These are phyloP conservation scores for Oscheius sp. DNA, from an alignment of 2,888 invertebrate genomes.

Conservation along the genomic window DNA sequence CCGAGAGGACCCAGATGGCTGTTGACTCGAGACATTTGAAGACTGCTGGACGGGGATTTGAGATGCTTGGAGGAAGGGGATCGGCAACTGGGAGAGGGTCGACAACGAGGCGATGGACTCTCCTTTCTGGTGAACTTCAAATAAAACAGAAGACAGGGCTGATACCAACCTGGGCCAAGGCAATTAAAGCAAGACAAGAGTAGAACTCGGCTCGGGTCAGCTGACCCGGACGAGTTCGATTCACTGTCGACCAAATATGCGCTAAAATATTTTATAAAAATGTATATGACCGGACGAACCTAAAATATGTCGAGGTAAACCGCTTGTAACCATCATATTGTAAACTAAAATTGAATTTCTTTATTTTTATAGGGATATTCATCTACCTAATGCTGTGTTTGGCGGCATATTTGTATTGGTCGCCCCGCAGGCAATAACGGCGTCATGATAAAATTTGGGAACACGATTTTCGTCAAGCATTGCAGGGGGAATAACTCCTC, in stretches of 20 bases:
- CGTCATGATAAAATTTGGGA: constrained; percentile 68
- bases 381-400: constrained; percentile 59
- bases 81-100: constrained; percentile 60
- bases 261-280: too few relatives aligned
- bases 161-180: constrained; percentile 75
- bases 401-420: constrained; percentile 54
- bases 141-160: not conserved
- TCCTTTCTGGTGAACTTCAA: constrained; percentile 34
- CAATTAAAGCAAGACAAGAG: constrained; percentile 76
- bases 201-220: constrained; percentile 75
- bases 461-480: constrained; percentile 65
- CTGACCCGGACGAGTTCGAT: constrained; percentile 75
- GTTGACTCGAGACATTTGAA: not conserved
- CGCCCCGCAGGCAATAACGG: constrained; percentile 65
- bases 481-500: constrained; percentile 67
- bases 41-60: constrained; percentile 36
- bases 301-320: constrained; percentile 74
- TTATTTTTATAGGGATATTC: not conserved
- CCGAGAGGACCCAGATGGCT: not conserved
- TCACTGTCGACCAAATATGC: constrained; percentile 76
- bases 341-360: constrained; percentile 74
- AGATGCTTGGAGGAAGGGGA: constrained; percentile 60
- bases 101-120: constrained; percentile 65
- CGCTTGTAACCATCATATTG: constrained; percentile 75
- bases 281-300: too few relatives aligned